phyloP scores from a whole-genome alignment of 2,888 invertebrate genomes.

The Ophioninae sp. region DNA sequence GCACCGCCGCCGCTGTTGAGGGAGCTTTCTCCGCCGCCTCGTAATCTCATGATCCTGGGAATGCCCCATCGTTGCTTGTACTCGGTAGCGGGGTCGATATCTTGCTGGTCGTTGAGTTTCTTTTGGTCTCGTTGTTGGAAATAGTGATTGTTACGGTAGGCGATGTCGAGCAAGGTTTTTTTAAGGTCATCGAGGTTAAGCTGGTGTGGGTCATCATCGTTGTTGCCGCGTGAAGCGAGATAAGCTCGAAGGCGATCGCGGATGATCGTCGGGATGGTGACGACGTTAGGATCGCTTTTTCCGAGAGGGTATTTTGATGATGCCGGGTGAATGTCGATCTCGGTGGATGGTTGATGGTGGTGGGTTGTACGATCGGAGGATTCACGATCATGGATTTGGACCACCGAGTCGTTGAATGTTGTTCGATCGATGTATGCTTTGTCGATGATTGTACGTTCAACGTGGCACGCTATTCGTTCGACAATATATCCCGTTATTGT shows the following conservation, averaged over 20 bases:
- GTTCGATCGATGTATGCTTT: slow-evolving; percentile 41
- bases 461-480: slow-evolving; percentile 5
- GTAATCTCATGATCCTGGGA: slow-evolving; percentile 85
- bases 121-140: slow-evolving; percentile 42
- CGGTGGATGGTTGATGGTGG: neutral
- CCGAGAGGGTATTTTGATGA: slow-evolving; percentile 49
- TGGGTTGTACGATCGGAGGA: neutral
- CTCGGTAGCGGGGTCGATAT: slow-evolving; percentile 66
- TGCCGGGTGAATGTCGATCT: slow-evolving; percentile 28
- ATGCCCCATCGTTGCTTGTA: slow-evolving; percentile 84
- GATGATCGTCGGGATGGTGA: slow-evolving; percentile 67
- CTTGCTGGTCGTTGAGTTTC: neutral
- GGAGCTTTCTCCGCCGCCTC: slow-evolving; percentile 92
- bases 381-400: slow-evolving; percentile 5
- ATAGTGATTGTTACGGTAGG: slow-evolving; percentile 58
- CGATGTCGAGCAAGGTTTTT: slow-evolving; percentile 68
- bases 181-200: slow-evolving; percentile 71
- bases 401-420: slow-evolving; percentile 30
- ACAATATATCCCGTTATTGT: slow-evolving; percentile 34
- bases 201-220: slow-evolving; percentile 64
- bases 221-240: slow-evolving; percentile 61
- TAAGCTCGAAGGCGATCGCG: slow-evolving; percentile 70
- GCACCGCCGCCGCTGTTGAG: slow-evolving; percentile 87
- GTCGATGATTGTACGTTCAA: slow-evolving; percentile 41
- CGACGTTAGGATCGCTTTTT: slow-evolving; percentile 54